Evolutionary conservation across 1,140 invertebrate genomes (phyloP).

Genomic region (Drosophila chauvacae): DNA sequence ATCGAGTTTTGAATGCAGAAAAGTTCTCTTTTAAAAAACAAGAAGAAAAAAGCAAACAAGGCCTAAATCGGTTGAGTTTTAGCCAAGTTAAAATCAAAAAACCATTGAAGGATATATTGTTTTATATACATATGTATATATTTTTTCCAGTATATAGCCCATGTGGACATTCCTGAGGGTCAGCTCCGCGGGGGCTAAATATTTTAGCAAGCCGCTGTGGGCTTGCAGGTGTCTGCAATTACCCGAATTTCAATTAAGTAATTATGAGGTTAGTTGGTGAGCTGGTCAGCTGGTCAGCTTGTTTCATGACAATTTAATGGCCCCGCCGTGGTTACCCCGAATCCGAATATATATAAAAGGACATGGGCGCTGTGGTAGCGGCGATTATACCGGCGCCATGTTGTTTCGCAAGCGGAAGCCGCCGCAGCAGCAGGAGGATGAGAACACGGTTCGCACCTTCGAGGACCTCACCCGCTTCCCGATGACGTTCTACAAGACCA

Average conservation of each 20-base stretch:
- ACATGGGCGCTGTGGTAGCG: background rate
- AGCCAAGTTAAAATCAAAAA: no score
- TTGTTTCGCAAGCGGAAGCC: conserved; percentile 44
- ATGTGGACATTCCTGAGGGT: conserved; percentile 1
- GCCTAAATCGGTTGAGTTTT: no score
- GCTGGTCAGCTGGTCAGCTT: background rate
- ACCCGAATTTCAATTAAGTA: conserved; percentile 47
- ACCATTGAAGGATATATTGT: background rate
- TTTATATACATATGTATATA: background rate
- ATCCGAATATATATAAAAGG: conserved; percentile 39
- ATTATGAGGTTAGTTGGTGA: conserved; percentile 33
- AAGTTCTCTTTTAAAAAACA: no score
- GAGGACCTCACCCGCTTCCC: conserved; percentile 68
- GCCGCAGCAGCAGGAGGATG: conserved; percentile 19
- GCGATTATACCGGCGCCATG: conserved; percentile 25
- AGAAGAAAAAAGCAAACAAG: no score
- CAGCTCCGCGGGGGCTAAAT: conserved; percentile 35
- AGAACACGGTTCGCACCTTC: conserved; percentile 46
- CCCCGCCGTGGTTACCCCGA: background rate
- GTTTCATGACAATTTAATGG: conserved; percentile 65
- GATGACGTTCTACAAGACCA: conserved; percentile 70
- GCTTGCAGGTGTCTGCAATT: conserved; percentile 65
- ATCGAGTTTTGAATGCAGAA: no score
- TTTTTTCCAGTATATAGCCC: background rate
- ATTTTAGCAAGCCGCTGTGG: conserved; percentile 43